Evolutionary conservation across 1,140 invertebrate genomes (phyloP), one percentile per base, ranked within the genome.

Genomic region (Aplysia californica): DNA sequence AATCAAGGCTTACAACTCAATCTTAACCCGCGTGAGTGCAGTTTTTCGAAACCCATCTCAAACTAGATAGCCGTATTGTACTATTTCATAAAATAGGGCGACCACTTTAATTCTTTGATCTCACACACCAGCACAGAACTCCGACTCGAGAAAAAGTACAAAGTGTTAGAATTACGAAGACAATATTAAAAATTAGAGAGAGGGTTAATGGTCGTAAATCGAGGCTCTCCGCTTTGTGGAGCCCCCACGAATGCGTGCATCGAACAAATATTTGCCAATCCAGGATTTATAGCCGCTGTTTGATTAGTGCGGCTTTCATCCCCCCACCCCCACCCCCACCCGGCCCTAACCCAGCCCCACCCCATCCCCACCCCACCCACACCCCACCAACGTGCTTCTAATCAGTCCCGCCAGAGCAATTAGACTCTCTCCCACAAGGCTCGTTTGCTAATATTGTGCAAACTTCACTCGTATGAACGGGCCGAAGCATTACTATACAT

Each of bases 401-500:
- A 73, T 73, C 70, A 73, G 39, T 36, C 6, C 56, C 55, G 70
- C 21, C 35, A 29, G 58, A 73, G 55, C 70, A 73, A 73, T 73
- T 73, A 73, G 70, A 38, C 15, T 31, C 36, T n/a, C 31, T 23
- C 36, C 70, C 18, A 36, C 50, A n/a, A 23, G 70, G 70, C 3
- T 36, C 58, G 56, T 58, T 73, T 73, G 70, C 70, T 73, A 59
- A 61, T 73, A 61, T 73, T 73, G 70, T 73, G 70, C 50, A 36
- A 73, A 73, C 70, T n/a, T n/a, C 44, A 36, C 33, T 61, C 6
- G 70, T 29, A 29, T 31, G 4, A 23, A 26, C 70, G 70, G 59
- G 70, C 21, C 39, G 70, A 50, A 31, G 38, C 70, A 73, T 73
- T 61, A 70, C 68, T 56, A 56, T 70, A 50, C 61, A 36, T 36